Conservation (phyloP, 2,797 vertebrate genomes). For the Xenopus petersii region DNA sequence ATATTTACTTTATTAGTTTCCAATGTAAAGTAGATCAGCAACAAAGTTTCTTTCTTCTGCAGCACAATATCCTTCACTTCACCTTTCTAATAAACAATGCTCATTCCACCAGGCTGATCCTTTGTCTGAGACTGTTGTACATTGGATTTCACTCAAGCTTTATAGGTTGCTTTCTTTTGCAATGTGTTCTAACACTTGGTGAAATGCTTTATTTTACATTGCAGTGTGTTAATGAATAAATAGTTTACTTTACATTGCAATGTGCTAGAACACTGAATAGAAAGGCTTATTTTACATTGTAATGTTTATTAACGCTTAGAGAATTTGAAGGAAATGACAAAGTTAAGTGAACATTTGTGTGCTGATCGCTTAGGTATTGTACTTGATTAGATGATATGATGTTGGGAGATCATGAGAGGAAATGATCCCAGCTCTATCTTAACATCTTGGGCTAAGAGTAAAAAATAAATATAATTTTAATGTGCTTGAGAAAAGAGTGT, state of each 20-base stretch:
- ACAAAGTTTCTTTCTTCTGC: not conserved
- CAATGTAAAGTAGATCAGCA: too few species aligned
- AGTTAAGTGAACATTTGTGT: conserved; percentile 23
- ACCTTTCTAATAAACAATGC: conserved; percentile 1
- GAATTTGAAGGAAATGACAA: not conserved
- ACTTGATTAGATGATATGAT: conserved; percentile 13
- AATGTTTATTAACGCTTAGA: conserved; percentile 34
- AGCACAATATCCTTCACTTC: not conserved
- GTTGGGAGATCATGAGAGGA: conserved; percentile 9
- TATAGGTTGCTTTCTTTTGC: conserved; percentile 18
- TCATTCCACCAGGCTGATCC: not conserved
- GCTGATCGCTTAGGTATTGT: conserved; percentile 13
- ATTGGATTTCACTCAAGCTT: conserved; percentile 6
- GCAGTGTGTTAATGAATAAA: conserved; percentile 18
- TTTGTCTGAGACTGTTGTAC: not conserved
- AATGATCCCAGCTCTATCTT: conserved; percentile 1
- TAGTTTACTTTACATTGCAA: conserved; percentile 25
- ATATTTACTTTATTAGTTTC: too few species aligned
- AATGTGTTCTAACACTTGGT: conserved; percentile 16
- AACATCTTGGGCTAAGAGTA: not conserved
- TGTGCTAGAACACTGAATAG: conserved; percentile 8
- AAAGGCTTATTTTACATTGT: conserved; percentile 26
- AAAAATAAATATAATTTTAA: conserved; percentile 20
- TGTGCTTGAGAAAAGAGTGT: conserved; percentile 1
- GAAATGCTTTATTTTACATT: conserved; percentile 24